Evolutionary conservation across 2,888 invertebrate genomes (phyloP), one percentile per base, ranked within the genome.

Genomic region (Oegoconia quadripuncta): DNA sequence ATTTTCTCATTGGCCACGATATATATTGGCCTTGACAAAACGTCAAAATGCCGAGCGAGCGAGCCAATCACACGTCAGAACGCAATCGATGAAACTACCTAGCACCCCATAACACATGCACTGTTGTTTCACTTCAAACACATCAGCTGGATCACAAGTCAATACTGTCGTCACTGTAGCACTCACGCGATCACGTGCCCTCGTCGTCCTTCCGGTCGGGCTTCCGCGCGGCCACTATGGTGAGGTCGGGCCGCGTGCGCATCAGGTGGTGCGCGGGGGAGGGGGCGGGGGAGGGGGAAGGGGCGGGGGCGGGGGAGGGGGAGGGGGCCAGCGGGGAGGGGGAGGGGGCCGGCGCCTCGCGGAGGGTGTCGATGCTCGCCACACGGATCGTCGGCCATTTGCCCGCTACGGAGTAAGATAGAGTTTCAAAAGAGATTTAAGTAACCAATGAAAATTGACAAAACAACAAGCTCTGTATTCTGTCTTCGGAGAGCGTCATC

Each of bases 361-460:
- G 71, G 0, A 84, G 66, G 0, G 77, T 72, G 44, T 86, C 86
- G 3, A 86, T 56, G 2, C 70, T 70, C 1, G 86, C 82, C 3
- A 87, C 83, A n/a, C 86, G 76, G 28, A 86, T 84, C 0, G 74
- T 47, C 0, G 84, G 84, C 79, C 83, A 80, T 44, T 80, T 80
- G 2, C 75, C 74, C 36, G 69, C 74, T 74, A 57, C 0, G 7
- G 29, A 1, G 22, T n/a, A n/a, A 23, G n/a, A 23, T 23, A 6
- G 9, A 23, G 3, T 9, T 23, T 20, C 7, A 6, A 20, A 20
- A 20, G 20, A 20, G 5, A 20, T 20, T 20, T 20, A 20, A n/a
- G n/a, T n/a, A n/a, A n/a, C n/a, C n/a, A n/a, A n/a, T n/a, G n/a
- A n/a, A n/a, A n/a, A n/a, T n/a, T n/a, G n/a, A n/a, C n/a, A n/a